These are phyloP conservation scores for Zaprionus lineosus DNA, from an alignment of 2,888 invertebrate genomes.

Conservation along the genomic window DNA sequence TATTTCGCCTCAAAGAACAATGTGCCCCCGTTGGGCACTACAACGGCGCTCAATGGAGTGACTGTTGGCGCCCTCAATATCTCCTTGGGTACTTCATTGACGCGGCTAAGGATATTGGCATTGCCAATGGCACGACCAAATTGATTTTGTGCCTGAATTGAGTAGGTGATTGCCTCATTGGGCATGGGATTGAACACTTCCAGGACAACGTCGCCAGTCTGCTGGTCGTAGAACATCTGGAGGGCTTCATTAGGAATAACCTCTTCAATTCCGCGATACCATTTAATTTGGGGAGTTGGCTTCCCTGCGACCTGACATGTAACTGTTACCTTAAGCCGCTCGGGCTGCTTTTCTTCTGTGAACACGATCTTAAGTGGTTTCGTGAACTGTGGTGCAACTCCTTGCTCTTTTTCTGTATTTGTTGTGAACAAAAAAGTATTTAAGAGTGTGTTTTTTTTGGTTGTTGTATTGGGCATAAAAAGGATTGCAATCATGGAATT, in stretches of 20 bases:
- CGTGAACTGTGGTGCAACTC: slow-evolving; percentile 87
- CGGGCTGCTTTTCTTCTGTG: slow-evolving; percentile 83
- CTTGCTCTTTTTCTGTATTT: slow-evolving; percentile 87
- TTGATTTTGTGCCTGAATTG: slow-evolving; percentile 88
- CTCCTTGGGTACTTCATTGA: slow-evolving; percentile 79
- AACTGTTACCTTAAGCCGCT: slow-evolving; percentile 86
- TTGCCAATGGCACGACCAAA: slow-evolving; percentile 89
- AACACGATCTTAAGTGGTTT: slow-evolving; percentile 87
- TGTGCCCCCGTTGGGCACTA: slow-evolving; percentile 87
- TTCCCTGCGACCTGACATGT: slow-evolving; percentile 87
- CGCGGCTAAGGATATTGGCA: slow-evolving; percentile 87
- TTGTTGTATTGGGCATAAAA: slow-evolving; percentile 26
- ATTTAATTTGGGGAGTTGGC: slow-evolving; percentile 88
- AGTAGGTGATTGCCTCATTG: slow-evolving; percentile 88
- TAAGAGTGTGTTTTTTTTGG: slow-evolving; percentile 37
- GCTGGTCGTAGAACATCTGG: slow-evolving; percentile 85
- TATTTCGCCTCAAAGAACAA: slow-evolving; percentile 88
- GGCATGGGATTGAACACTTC: slow-evolving; percentile 86
- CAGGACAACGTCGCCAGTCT: slow-evolving; percentile 86
- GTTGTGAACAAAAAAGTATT: slow-evolving; percentile 43
- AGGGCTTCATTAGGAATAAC: slow-evolving; percentile 85
- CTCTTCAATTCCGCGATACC: slow-evolving; percentile 87
- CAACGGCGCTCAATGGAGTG: slow-evolving; percentile 89
- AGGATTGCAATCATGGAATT: slow-evolving; percentile 33
- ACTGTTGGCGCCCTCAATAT: slow-evolving; percentile 88